These are phyloP conservation scores for Agelastica alni DNA, from an alignment of 2,888 invertebrate species.

Conservation along the genomic window DNA sequence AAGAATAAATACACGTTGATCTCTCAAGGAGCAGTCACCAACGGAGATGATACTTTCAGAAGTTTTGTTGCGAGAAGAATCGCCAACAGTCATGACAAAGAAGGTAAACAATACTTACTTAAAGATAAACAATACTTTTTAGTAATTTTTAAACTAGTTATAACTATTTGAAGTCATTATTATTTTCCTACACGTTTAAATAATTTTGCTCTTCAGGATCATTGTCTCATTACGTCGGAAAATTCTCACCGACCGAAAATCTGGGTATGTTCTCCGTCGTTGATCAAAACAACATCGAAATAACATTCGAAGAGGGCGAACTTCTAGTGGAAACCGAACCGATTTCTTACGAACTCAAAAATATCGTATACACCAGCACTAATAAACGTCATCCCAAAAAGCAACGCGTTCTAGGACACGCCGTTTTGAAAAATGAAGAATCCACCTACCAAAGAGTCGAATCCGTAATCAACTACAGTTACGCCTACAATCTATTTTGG, in stretches of 20 bases:
- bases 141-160: too few relatives aligned
- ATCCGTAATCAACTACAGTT: constrained; percentile 74
- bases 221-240: constrained; percentile 69
- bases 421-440: constrained; percentile 56
- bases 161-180: too few relatives aligned
- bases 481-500: constrained; percentile 75
- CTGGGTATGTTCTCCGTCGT: constrained; percentile 73
- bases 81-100: constrained; percentile 42
- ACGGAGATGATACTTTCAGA: constrained; percentile 54
- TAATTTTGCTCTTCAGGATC: too few relatives aligned
- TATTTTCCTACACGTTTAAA: too few relatives aligned
- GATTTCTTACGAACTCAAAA: constrained; percentile 72
- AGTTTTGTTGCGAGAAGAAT: constrained; percentile 51
- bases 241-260: constrained; percentile 66
- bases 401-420: constrained; percentile 50
- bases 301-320: constrained; percentile 69
- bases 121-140: too few relatives aligned
- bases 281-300: constrained; percentile 64
- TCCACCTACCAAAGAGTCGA: constrained; percentile 65
- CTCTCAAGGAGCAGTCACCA: constrained; percentile 71
- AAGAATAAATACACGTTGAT: constrained; percentile 72
- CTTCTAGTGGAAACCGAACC: constrained; percentile 82
- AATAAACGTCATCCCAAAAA: constrained; percentile 55
- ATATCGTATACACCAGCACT: constrained; percentile 46
- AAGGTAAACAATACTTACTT: constrained; percentile 24